Evolutionary conservation across 2,113 vertebrate species (phyloP).

Genomic region (Naja naja): DNA sequence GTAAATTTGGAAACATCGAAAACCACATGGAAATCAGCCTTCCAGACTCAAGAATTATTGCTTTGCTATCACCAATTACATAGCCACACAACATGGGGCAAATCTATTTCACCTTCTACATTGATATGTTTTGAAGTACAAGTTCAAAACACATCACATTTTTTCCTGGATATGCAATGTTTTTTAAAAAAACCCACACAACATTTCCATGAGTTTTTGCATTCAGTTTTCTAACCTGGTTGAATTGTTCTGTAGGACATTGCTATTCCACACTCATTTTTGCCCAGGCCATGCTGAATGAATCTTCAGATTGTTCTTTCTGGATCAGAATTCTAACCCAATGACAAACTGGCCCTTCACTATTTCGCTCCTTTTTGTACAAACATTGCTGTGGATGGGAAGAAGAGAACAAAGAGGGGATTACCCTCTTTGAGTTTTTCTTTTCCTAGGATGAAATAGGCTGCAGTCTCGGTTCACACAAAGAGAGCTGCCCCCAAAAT

Average conservation of each 20-base stretch:
- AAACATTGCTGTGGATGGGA: background rate
- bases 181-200: background rate
- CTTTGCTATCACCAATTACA: background rate
- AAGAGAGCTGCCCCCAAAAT: background rate
- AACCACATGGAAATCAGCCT: background rate
- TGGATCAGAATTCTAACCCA: background rate
- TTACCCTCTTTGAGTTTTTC: too few relatives aligned
- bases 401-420: background rate
- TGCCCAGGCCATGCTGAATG: background rate
- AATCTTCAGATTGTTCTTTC: background rate
- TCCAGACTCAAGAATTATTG: accelerated
- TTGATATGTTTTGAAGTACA: background rate
- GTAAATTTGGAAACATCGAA: background rate
- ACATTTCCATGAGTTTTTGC: background rate
- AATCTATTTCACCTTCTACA: background rate
- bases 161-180: background rate
- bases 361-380: background rate
- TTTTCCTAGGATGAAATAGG: background rate
- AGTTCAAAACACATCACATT: background rate
- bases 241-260: background rate
- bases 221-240: background rate
- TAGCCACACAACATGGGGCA: background rate
- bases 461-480: background rate
- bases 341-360: background rate
- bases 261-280: background rate